Evolutionary conservation across 1,140 invertebrate genomes (phyloP), one percentile per base, ranked within the genome.

Genomic region (Drosophila malerkotliana): DNA sequence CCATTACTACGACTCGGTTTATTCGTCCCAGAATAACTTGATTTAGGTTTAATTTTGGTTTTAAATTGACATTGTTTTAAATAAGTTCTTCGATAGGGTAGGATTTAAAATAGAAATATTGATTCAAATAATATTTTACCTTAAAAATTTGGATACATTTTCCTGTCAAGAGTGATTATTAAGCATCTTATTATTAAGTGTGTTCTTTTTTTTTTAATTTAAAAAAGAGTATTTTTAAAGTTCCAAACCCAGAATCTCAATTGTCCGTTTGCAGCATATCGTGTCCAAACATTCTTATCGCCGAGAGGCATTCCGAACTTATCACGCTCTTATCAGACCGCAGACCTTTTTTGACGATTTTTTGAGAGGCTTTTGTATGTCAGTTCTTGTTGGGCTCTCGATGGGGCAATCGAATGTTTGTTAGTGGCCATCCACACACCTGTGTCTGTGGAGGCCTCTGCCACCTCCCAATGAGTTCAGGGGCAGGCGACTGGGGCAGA

Each of bases 391-490:
- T 37, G 14, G 39, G 9, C 1, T 12, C 34, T 63, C 34, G 69
- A 67, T 76, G 57, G 60, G 66, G 39, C 80, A 72, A 83, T 77
- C 53, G 28, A 80, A 67, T 52, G 37, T 76, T 67, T 66, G 53
- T 53, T 72, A 72, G 60, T 49, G 67, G 44, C 52, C 64, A 71
- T 57, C 39, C 14, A 41, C 49, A 39, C 61, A 69, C 67, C 67
- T 69, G 66, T 18, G 26, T n/a, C 9, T 18, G 39, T 59, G 41
- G 28, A 58, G 34, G 18, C 45, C 41, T 56, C 28, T 10, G 3
- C 24, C 41, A 39, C 41, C n/a, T 51, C 45, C 21, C 60, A 82
- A 78, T 84, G 52, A 81, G 81, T 84, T 87, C 82, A 84, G 77
- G 81, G 81, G 48, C 60, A 37, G 24, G 14, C 14, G 47, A 39